Evolutionary conservation across 92 coral and sea anemone species (phyloP), one percentile per base, ranked within the genome.

Genomic region (Ricordea florida): DNA sequence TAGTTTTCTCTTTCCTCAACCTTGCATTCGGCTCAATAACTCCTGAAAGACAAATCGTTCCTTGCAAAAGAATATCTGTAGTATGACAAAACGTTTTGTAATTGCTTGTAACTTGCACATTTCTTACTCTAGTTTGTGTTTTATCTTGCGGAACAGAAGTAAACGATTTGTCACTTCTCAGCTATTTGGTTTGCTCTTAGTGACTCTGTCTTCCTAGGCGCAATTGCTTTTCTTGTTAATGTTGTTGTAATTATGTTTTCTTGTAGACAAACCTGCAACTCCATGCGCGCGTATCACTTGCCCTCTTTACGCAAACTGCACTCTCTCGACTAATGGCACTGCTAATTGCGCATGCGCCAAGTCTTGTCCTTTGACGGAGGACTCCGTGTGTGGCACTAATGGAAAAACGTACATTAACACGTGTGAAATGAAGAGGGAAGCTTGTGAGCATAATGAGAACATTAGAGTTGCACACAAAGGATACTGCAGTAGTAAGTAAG

Each of bases 341-440:
- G 84, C 97, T 4, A 59, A 82, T 42, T 96, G 99, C 66, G 51
- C 74, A 11, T 96, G 99, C 59, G 6, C 91, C 34, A 53, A 53
- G 25, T 92, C 97, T 2, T 91, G 97, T 66, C 72, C 93, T 1
- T 36, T 28, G 20, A 57, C 56, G n/a, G 20, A 31, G 15, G 50
- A 45, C 22, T 36, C 59, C n/a, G 85, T 91, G 35, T 91, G 97
- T 61, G 97, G 93, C 6, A 87, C 85, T 38, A 90, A 88, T 48
- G 93, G 90, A 5, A 61, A 78, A 17, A 79, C 87, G 0, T 88
- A 91, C 57, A 69, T 57, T 50, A 91, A 66, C 67, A 59, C 78
- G 15, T 91, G 97, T 57, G 67, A 85, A 38, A 66, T 91, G 68
- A 77, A 85, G 32, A 81, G 78, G 32, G 87, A 87, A 32, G 82